Percentiles rank a stretch among this genome's conserved stretches.
Evolutionary conservation across 2,797 vertebrate genomes (phyloP).

Genomic region (Gymnoscopelus microlampas): DNA sequence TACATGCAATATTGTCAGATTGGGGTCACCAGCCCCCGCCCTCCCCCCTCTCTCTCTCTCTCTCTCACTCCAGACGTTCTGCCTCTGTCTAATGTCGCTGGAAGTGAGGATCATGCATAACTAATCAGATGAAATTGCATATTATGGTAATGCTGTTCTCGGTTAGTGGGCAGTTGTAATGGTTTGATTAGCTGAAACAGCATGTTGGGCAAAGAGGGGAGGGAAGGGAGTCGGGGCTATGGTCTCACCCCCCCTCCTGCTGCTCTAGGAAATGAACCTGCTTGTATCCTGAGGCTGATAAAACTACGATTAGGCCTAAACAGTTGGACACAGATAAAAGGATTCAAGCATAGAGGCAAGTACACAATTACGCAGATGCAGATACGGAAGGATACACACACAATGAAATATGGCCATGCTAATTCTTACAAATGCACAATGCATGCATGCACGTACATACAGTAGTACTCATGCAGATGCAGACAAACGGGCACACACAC

Average conservation of each 20-base stretch:
- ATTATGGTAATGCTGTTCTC: slow-evolving; percentile 47
- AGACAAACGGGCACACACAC: neutral
- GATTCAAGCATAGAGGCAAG: neutral
- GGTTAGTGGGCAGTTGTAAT: slow-evolving; percentile 37
- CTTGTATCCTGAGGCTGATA: neutral
- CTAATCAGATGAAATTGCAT: slow-evolving; percentile 47
- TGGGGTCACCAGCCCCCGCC: slow-evolving; percentile 8
- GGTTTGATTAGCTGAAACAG: slow-evolving; percentile 45
- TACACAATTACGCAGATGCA: neutral
- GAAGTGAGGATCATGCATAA: slow-evolving; percentile 40
- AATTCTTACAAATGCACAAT: too few relatives aligned
- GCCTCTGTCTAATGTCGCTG: neutral
- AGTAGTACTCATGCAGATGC: too few relatives aligned
- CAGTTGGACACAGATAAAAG: neutral
- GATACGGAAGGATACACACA: neutral
- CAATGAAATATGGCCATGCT: too few relatives aligned
- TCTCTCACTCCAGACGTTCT: neutral
- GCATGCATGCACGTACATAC: too few relatives aligned
- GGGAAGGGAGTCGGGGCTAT: slow-evolving; percentile 16
- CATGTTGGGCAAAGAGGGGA: slow-evolving; percentile 18
- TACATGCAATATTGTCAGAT: slow-evolving; percentile 17
- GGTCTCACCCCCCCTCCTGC: neutral
- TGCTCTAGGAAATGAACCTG: neutral
- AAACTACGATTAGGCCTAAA: slow-evolving; percentile 6
- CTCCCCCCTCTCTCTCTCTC: neutral